Base-by-base conservation (phyloP, 2,797 vertebrate genomes). In the Falco concolor region DNA sequence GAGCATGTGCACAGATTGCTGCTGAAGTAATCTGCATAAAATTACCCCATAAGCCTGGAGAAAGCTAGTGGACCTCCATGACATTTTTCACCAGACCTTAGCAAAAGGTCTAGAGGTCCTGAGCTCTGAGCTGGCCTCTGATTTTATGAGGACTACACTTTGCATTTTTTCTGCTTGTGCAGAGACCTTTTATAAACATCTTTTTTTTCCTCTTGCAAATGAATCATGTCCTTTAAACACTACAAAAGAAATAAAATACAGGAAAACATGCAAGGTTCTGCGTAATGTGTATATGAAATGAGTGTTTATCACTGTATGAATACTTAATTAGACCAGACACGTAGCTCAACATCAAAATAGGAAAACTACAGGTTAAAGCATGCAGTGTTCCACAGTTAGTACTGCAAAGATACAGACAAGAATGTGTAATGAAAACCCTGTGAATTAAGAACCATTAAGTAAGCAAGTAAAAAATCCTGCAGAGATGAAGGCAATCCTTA, bases 401-500 rank as follows among this genome's bases (percentile, higher is more conserved):
- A 57, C 64, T 75, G 88, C 56, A 77, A 80, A 87, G 68, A 80
- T 57, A 82, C 64, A 88, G 68, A 70, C 45, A 64, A 84, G 68
- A 94, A 87, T 14, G 63, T 80, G 22, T 61, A 93, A 89, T 3
- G 2, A 79, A 89, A 94, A 47, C 18, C 28, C 68, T 90, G 49
- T 93, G 88, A 94, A 95, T 52, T 90, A 89, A 90, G 67, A 95
- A 52, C 63, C 72, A 85, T 87, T 92, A 95, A 80, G 53, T 72
- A 92, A 64, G 42, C 57, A 77, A 87, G 49, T 64, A 68, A 95
- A 92, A 89, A 80, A 28, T 53, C 81, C 90, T 92, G 77, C 83
- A 77, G 78, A 87, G 93, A 77, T 92, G 67, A 94, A 96, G 87
- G 81, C 36, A 86, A 32, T 30, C 34, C n/a, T 61, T 85, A 50